Base-by-base conservation (phyloP, 2,888 invertebrate species). In the Drosophila rellima region DNA sequence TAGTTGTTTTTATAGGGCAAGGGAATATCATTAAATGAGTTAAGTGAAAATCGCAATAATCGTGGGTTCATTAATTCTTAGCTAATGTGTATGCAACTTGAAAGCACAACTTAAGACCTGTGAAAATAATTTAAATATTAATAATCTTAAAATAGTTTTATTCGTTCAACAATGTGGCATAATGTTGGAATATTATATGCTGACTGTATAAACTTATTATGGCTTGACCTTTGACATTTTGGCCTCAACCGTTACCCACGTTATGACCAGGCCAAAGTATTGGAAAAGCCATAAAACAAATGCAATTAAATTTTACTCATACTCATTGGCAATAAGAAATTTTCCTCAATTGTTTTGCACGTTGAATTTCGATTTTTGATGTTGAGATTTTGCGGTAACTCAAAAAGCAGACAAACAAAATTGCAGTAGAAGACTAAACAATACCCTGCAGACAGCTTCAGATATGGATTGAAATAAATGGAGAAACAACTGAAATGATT, bases 321-420 rank as follows among this genome's bases (percentile, higher is more conserved):
- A 55, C 20, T n/a, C 60, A 59, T 64, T 23, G 45, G 60, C 50
- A 57, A 55, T 59, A 15, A 54, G 44, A 65, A 67, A 56, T 51
- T 48, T 54, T 62, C 15, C 18, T n/a, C 23, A 40, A 75, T 59
- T 55, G 23, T 44, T 42, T 59, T 29, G 39, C 31, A 40, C 60
- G 23, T 59, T 35, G 20, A 57, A 59, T 48, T 67, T 63, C 54
- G 50, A 80, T 62, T 73, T 80, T 80, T 81, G 39, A 74, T 63
- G 56, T 72, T 66, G 45, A 10, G 18, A 37, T 8, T 37, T 29
- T n/a, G 37, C 40, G 23, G 17, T 39, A 29, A 29, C 15, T 26
- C 29, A 47, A 29, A 47, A 15, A 47, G 17, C 7, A 17, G 17
- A 31, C 4, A 18, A 8, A 29, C 18, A n/a, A 13, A 18, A 20